Evolutionary conservation across 2,113 vertebrate genomes (phyloP), one percentile per base, ranked within the genome.

Genomic region (Vombatus ursinus): DNA sequence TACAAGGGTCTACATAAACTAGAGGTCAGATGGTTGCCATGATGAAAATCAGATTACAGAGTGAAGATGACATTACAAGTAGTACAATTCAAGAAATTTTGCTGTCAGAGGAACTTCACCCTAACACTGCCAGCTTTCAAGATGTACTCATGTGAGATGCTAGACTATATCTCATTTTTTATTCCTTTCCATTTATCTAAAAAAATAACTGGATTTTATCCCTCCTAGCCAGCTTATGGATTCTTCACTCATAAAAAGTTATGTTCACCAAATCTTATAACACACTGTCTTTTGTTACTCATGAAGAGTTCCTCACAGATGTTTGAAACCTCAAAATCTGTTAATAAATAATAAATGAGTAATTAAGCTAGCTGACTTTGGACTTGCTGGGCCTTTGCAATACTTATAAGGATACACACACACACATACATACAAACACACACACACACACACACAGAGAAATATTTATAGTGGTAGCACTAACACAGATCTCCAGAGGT

Each of bases 21-120:
- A 52, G 50, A 51, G 52, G 52, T 52, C 16, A 22, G 52, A 98
- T 99, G 92, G 99, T 99, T 96, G 99, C 99, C 77, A 99, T 99
- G 99, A 99, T 99, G 99, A 99, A 99, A 99, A 99, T 99, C 97
- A 99, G 99, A 23, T 98, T 99, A 97, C 99, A 99, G 97, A 99
- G 99, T 95, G 99, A 99, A 95, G 99, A 99, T 98, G 99, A 99
- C 0, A 99, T 99, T 77, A 99, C 99, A 90, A 99, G 99, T 97
- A 99, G 99, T 22, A 99, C 99, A 37, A 99, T 99, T 97, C 97
- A 99, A 96, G 99, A 99, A 97, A 99, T 99, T 57, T 99, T 99
- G 94, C 99, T 99, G 93, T 99, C 99, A 53, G 99, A 99, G 98
- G 99, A 99, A 98, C 99, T 99, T 48, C 99, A 99, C 97, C 99